phyloP scores from a whole-genome alignment of 2,888 invertebrate genomes.

The Unio delphinus region DNA sequence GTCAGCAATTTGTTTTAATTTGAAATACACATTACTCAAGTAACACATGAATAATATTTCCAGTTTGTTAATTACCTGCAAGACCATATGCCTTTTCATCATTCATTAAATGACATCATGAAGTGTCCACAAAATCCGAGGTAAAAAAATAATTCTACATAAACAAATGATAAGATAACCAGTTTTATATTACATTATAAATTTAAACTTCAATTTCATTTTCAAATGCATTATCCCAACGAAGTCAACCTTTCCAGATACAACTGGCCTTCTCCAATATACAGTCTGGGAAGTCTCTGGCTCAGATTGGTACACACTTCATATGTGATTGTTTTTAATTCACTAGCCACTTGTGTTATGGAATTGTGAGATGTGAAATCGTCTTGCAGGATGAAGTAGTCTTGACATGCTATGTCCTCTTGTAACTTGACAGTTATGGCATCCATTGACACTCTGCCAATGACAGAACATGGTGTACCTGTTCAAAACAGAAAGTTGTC shows the following conservation, averaged over 20 bases:
- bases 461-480: constrained; percentile 34
- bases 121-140: no score
- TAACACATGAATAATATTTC: no score
- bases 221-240: no score
- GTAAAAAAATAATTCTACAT: no score
- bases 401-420: constrained; percentile 17
- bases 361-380: constrained; percentile 36
- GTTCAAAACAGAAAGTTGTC: constrained; percentile 5
- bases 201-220: no score
- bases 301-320: constrained; percentile 43
- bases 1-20: no score
- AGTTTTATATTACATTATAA: no score
- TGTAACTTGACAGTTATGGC: constrained; percentile 42
- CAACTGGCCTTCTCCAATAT: constrained; percentile 15
- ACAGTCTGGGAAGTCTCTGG: constrained; percentile 37
- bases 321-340: constrained; percentile 41
- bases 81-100: no score
- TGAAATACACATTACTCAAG: no score
- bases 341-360: constrained; percentile 25
- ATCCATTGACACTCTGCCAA: constrained; percentile 53
- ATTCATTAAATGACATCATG: no score
- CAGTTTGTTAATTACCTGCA: no score
- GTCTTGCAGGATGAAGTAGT: constrained; percentile 31
- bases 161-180: no score
- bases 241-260: not conserved